Evolutionary conservation across 2,888 invertebrate species (phyloP).

Genomic region (Synergus umbraculus): DNA sequence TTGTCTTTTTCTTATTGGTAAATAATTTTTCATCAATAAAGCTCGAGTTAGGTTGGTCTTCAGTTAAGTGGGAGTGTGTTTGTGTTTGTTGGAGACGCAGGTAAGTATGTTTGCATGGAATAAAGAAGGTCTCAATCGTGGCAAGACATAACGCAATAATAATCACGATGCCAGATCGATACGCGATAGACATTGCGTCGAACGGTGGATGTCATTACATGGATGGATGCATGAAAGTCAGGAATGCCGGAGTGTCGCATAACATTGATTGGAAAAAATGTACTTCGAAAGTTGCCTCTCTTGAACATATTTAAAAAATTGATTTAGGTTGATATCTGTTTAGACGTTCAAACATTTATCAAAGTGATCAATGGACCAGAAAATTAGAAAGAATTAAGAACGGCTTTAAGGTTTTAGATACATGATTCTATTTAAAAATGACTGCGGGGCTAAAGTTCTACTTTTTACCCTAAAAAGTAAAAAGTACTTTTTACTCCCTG

Average conservation of each 20-base stretch:
- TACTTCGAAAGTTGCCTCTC: constrained; percentile 35
- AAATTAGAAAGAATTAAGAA: not conserved
- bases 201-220: constrained; percentile 62
- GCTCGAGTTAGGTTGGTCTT: constrained; percentile 22
- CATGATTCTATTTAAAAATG: too few species aligned
- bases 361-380: too few species aligned
- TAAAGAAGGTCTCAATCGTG: constrained; percentile 72
- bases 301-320: not conserved
- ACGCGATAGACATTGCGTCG: constrained; percentile 68
- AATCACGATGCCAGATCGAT: constrained; percentile 73
- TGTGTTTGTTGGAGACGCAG: constrained; percentile 43
- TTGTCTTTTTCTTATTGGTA: constrained; percentile 1
- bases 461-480: too few species aligned
- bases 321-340: not conserved
- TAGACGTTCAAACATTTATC: not conserved
- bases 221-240: constrained; percentile 62
- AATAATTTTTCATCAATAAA: not conserved
- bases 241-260: constrained; percentile 60
- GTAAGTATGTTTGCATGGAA: constrained; percentile 48
- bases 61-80: not conserved
- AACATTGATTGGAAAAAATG: constrained; percentile 52
- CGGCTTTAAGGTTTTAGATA: too few species aligned
- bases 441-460: too few species aligned
- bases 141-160: constrained; percentile 69
- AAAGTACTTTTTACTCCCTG: too few species aligned